A percentile compares a stretch with the other conserved stretches of the same genome.
Evolutionary conservation across 2,797 vertebrate species (phyloP).

Genomic region (Tapirus indicus): DNA sequence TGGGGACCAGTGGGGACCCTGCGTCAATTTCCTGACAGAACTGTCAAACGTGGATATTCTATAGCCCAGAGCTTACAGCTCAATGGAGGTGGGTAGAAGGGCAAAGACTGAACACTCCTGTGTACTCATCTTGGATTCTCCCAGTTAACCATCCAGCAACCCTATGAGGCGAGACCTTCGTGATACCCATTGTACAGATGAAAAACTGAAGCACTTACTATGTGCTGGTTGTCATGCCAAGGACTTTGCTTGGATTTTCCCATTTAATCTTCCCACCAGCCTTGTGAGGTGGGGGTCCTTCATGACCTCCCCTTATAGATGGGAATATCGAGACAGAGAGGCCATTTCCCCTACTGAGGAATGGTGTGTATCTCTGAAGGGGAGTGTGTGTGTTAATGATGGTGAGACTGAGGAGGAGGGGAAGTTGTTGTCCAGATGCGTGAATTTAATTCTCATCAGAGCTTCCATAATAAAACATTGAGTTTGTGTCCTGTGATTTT

Average conservation of each 20-base stretch:
- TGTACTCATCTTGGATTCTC: not conserved
- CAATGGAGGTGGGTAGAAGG: rapidly evolving
- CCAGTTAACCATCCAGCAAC: not conserved
- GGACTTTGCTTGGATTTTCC: not conserved
- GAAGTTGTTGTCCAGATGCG: not conserved
- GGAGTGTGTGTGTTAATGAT: rapidly evolving
- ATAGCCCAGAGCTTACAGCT: not conserved
- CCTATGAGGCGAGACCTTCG: not conserved
- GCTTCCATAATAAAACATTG: not conserved
- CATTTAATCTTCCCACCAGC: not conserved
- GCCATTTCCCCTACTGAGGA: not conserved
- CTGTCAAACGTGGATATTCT: not conserved
- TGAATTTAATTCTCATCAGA: not conserved
- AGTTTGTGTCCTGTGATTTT: not conserved
- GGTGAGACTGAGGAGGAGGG: not conserved
- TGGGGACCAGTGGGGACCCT: not conserved
- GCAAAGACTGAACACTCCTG: not conserved
- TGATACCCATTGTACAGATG: not conserved
- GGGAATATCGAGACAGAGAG: not conserved
- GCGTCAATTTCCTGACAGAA: not conserved
- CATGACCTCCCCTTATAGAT: not conserved
- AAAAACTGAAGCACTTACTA: not conserved
- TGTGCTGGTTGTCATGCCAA: not conserved
- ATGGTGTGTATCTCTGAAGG: not conserved
- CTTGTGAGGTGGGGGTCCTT: not conserved